phyloP scores from a whole-genome alignment of 2,888 invertebrate genomes.

The Carcina quercana region DNA sequence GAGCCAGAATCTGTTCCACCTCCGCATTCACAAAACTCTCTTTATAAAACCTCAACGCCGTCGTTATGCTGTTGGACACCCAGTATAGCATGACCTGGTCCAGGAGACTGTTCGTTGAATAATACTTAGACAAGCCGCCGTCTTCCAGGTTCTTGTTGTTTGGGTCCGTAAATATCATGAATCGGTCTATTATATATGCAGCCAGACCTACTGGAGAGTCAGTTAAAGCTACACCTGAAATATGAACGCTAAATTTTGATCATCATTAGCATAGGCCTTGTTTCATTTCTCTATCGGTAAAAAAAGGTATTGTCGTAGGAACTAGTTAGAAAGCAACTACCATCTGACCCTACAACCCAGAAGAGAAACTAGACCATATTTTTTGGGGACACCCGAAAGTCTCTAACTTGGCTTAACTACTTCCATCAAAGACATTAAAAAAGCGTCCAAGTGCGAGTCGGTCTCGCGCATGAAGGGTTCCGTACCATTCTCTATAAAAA shows the following conservation, averaged over 20 bases:
- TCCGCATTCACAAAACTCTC: constrained; percentile 64
- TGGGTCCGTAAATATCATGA: constrained; percentile 79
- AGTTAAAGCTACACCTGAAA: constrained; percentile 78
- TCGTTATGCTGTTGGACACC: constrained; percentile 61
- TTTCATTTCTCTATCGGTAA: no score
- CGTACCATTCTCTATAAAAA: no score
- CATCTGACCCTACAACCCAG: background rate
- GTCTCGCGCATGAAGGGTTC: no score
- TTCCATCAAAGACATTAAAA: no score
- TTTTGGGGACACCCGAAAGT: no score
- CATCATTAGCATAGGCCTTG: background rate
- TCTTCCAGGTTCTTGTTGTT: constrained; percentile 65
- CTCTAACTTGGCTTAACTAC: no score
- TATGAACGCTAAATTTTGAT: background rate
- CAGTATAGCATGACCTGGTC: constrained; percentile 75
- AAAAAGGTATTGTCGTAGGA: no score
- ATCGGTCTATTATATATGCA: constrained; percentile 91
- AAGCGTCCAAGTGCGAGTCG: no score
- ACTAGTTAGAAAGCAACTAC: no score
- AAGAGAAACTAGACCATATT: no score
- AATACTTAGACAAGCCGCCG: constrained; percentile 72
- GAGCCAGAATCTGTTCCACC: constrained; percentile 34
- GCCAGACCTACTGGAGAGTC: constrained; percentile 90
- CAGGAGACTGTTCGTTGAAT: constrained; percentile 45
- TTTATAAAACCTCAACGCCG: constrained; percentile 74